A percentile compares a stretch with the other conserved stretches of the same genome.
Evolutionary conservation across 2,113 vertebrate genomes (phyloP).

Genomic region (Menidia beryllina): DNA sequence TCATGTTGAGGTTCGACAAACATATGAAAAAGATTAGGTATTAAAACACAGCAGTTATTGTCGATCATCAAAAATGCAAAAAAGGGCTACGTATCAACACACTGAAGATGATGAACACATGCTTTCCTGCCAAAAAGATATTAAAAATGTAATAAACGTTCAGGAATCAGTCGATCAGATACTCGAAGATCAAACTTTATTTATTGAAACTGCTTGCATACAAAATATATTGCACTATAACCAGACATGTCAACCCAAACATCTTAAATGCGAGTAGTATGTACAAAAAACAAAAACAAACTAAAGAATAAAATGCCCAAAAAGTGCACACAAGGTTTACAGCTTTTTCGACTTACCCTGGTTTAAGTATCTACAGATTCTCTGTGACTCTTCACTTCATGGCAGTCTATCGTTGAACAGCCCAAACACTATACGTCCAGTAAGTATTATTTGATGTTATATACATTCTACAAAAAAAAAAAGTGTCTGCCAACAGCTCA

Average conservation of each 20-base stretch:
- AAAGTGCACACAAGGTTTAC: constrained; percentile 94
- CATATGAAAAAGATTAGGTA: too few species aligned
- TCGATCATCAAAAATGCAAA: too few species aligned
- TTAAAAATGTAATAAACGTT: too few species aligned
- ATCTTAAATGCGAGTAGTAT: constrained; percentile 93
- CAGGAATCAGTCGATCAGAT: constrained; percentile 55
- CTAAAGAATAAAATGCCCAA: constrained; percentile 84
- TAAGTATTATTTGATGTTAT: constrained; percentile 77
- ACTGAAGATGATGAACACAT: too few species aligned
- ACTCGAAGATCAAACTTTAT: constrained; percentile 96
- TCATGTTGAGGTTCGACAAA: too few species aligned
- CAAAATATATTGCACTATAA: constrained; percentile 99
- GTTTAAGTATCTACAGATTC: constrained; percentile 96
- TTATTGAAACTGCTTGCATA: constrained; percentile 99
- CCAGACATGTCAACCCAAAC: constrained; percentile 97
- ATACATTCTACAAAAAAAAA: constrained; percentile 92
- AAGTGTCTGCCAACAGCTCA: constrained; percentile 84
- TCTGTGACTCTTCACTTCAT: constrained; percentile 48
- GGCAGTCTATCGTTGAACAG: constrained; percentile 85
- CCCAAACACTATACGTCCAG: constrained; percentile 88
- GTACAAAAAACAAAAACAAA: constrained; percentile 90
- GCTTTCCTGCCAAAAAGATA: neutral
- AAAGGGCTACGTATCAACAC: too few species aligned
- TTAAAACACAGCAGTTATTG: too few species aligned
- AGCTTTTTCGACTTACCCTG: constrained; percentile 86